A percentile compares a stretch with the other conserved stretches of the same genome.
Conservation (phyloP, 1,140 invertebrate genomes). For the Papilio polytes region DNA sequence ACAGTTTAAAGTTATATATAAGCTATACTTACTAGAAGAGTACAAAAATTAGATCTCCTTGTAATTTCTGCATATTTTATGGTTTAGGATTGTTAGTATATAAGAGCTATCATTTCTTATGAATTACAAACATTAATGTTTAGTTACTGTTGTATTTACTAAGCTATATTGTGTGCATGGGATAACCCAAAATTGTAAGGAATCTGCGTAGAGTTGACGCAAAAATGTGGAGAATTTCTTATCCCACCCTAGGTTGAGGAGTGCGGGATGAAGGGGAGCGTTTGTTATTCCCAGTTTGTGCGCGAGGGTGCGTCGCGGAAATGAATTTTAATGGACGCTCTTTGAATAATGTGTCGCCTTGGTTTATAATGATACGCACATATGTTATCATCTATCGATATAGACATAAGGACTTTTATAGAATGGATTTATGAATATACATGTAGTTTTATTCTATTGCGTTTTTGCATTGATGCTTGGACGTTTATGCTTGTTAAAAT, state of each 20-base stretch:
- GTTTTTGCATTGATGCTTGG: background rate
- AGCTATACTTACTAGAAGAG: too few relatives aligned
- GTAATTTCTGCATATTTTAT: too few relatives aligned
- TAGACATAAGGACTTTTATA: background rate
- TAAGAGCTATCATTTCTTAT: background rate
- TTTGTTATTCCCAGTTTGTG: constrained; percentile 22
- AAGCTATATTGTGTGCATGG: background rate
- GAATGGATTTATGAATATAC: background rate
- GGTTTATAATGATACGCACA: constrained; percentile 21
- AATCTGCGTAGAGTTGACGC: constrained; percentile 30
- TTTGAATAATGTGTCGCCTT: constrained; percentile 30
- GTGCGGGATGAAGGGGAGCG: background rate
- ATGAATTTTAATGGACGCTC: constrained; percentile 33
- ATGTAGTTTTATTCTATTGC: background rate
- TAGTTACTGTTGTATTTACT: background rate
- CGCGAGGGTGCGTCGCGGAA: constrained; percentile 29
- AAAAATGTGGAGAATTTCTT: constrained; percentile 32
- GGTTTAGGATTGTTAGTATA: too few relatives aligned
- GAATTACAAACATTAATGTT: background rate
- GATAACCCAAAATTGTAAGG: background rate
- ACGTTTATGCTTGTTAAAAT: background rate
- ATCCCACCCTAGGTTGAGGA: background rate
- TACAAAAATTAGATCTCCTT: too few relatives aligned
- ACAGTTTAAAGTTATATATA: too few relatives aligned
- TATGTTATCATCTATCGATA: background rate